phyloP scores from a whole-genome alignment of 2,113 vertebrate genomes.

The Callionymus lyra region DNA sequence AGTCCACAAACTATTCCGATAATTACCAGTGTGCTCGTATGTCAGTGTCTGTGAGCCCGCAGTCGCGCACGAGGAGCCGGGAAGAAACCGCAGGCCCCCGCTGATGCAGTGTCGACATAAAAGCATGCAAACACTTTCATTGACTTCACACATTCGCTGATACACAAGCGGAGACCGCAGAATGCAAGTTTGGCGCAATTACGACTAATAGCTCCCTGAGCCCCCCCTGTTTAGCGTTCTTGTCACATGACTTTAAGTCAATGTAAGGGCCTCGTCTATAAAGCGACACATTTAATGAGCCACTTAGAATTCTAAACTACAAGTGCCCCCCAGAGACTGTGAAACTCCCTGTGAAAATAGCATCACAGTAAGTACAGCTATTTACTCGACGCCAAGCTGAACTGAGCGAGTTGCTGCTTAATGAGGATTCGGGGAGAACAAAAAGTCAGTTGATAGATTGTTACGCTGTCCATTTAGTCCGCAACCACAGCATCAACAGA shows the following conservation, averaged over 20 bases:
- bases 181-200: conserved; percentile 32
- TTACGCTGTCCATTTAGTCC: no score
- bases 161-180: conserved; percentile 45
- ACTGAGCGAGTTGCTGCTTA: no score
- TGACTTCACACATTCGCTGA: conserved; percentile 35
- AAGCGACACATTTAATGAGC: conserved; percentile 32
- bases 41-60: conserved; percentile 32
- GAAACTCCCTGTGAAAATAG: conserved; percentile 22
- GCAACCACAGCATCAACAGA: no score
- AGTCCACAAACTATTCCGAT: conserved; percentile 38
- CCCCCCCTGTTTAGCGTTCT: conserved; percentile 17
- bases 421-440: no score
- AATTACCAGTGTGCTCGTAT: conserved; percentile 43
- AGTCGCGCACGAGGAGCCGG: conserved; percentile 24
- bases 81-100: conserved; percentile 37
- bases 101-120: conserved; percentile 41
- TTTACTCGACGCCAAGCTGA: conserved; percentile 7
- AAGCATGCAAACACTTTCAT: conserved; percentile 23
- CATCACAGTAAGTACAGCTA: conserved; percentile 16
- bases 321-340: conserved; percentile 20
- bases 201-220: conserved; percentile 20
- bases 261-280: conserved; percentile 16
- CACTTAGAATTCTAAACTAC: conserved; percentile 22
- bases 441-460: no score
- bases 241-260: conserved; percentile 30